Evolutionary conservation across 2,797 vertebrate species (phyloP).

Genomic region (Enteromius paludinosus): DNA sequence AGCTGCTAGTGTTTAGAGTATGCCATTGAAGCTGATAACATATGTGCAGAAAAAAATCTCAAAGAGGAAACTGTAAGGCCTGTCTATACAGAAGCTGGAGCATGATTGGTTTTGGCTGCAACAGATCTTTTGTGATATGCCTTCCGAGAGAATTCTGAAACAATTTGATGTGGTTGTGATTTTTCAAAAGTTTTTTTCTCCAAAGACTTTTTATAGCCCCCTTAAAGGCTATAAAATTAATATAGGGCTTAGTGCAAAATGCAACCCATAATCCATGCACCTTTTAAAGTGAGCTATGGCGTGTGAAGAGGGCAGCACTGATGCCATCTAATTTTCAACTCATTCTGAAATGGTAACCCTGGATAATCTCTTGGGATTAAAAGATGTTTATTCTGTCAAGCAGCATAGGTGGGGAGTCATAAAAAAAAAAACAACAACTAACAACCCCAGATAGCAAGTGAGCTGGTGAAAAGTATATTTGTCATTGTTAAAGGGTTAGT

Average conservation of each 20-base stretch:
- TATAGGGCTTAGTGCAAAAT: constrained; percentile 48
- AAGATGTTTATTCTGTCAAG: constrained; percentile 62
- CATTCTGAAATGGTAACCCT: constrained; percentile 55
- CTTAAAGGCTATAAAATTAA: constrained; percentile 29
- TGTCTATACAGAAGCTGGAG: neutral
- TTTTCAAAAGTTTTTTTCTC: constrained; percentile 16
- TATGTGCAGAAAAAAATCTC: constrained; percentile 66
- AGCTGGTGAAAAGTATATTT: no score
- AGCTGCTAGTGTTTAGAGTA: constrained; percentile 71
- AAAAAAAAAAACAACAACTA: neutral
- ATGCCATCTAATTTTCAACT: constrained; percentile 62
- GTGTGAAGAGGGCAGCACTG: constrained; percentile 57
- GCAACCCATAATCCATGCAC: constrained; percentile 55
- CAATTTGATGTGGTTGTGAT: constrained; percentile 9
- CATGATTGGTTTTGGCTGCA: neutral
- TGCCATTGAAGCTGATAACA: constrained; percentile 76
- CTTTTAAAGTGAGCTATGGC: constrained; percentile 64
- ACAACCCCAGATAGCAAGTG: neutral
- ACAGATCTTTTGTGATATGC: constrained; percentile 3
- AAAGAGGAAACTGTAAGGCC: constrained; percentile 64
- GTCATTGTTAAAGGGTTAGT: no score
- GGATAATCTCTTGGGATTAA: constrained; percentile 62
- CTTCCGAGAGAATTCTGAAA: neutral
- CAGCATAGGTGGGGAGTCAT: neutral
- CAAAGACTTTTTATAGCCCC: constrained; percentile 20